phyloP scores from a whole-genome alignment of 2,888 invertebrate genomes.

The Charanyca ferruginea region DNA sequence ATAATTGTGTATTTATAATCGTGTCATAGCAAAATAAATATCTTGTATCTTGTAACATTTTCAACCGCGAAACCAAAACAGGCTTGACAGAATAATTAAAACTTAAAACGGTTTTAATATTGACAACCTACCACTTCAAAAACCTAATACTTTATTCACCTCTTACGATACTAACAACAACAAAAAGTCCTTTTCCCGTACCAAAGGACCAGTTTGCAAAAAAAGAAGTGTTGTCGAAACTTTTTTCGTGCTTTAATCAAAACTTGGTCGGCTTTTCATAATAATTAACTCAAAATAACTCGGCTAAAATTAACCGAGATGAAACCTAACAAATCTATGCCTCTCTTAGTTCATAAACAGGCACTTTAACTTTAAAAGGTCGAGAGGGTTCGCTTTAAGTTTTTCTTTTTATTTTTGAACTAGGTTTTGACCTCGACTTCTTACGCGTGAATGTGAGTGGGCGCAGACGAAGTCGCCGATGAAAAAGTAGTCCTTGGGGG shows the following conservation, averaged over 20 bases:
- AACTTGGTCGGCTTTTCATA: slow-evolving; percentile 51
- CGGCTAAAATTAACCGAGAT: slow-evolving; percentile 49
- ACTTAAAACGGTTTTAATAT: not conserved
- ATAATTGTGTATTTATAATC: no score
- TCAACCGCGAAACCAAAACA: not conserved
- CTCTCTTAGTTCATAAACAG: slow-evolving; percentile 55
- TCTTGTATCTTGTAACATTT: no score
- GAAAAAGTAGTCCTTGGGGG: no score
- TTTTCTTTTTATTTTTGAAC: slow-evolving; percentile 44
- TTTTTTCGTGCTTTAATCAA: slow-evolving; percentile 49
- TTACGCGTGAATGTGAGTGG: no score
- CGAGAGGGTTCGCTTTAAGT: slow-evolving; percentile 26
- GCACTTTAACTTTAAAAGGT: slow-evolving; percentile 56
- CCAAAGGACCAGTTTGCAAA: slow-evolving; percentile 25
- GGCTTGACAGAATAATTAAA: not conserved
- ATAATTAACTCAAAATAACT: slow-evolving; percentile 55
- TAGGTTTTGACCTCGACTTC: no score
- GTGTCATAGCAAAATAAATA: no score
- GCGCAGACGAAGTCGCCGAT: no score
- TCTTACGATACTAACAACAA: slow-evolving; percentile 5
- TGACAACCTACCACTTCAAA: not conserved
- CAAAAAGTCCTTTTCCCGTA: not conserved
- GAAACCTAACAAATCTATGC: slow-evolving; percentile 52
- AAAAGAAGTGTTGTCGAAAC: slow-evolving; percentile 19
- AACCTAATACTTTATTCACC: not conserved